Evolutionary conservation across 2,888 invertebrate genomes (phyloP).

Genomic region (Papilio elwesi): DNA sequence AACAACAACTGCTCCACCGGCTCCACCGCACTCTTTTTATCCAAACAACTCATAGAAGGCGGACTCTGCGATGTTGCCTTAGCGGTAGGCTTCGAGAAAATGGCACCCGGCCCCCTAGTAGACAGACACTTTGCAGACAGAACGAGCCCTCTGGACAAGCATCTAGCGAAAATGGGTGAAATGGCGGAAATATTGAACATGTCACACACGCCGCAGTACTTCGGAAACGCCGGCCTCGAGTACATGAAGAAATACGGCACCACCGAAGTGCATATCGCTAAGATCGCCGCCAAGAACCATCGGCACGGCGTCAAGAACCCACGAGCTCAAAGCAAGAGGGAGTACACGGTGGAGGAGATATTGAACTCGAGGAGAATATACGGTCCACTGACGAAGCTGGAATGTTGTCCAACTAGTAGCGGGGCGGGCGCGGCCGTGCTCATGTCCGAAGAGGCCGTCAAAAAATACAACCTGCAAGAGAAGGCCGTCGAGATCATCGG

Average conservation of each 20-base stretch:
- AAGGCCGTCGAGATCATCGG: conserved; percentile 97
- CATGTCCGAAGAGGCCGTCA: conserved; percentile 96
- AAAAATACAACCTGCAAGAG: conserved; percentile 89
- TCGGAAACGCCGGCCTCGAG: conserved; percentile 97
- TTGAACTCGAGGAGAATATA: conserved; percentile 93
- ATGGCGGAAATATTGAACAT: conserved; percentile 90
- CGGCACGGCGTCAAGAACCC: conserved; percentile 98
- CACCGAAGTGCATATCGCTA: conserved; percentile 96
- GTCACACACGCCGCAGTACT: conserved; percentile 97
- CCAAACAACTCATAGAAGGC: conserved; percentile 95
- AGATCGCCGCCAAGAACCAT: conserved; percentile 99
- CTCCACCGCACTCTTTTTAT: conserved; percentile 94
- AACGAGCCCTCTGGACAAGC: conserved; percentile 95
- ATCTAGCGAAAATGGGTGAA: conserved; percentile 93
- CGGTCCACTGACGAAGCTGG: conserved; percentile 96
- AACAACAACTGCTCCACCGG: conserved; percentile 99
- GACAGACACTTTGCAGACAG: conserved; percentile 90
- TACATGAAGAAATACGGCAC: conserved; percentile 98
- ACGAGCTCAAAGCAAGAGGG: conserved; percentile 96
- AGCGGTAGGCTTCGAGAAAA: conserved; percentile 98
- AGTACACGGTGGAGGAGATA: conserved; percentile 96
- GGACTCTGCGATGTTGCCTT: conserved; percentile 95
- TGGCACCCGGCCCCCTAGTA: conserved; percentile 95
- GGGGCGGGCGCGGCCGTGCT: conserved; percentile 97
- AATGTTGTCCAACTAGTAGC: conserved; percentile 99